Base-by-base conservation (phyloP, 2,113 vertebrate genomes). In the Piaya cayana region DNA sequence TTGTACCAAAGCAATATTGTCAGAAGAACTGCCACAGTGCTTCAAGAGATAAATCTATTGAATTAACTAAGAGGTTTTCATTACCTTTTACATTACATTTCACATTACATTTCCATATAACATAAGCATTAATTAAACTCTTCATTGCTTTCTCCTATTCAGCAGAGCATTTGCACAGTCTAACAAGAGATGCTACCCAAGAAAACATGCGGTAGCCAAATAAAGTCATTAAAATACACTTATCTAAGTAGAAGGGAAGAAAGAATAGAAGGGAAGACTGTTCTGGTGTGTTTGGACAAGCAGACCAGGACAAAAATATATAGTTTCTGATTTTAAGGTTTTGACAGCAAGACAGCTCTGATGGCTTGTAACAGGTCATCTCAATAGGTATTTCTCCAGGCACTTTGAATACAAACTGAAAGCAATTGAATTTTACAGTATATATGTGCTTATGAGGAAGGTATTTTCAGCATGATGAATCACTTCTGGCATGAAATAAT, bases 81-180 rank as follows among this genome's bases (percentile, higher is more conserved):
- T 97, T 96, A 88, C 86, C 67, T 96, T 96, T 97, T 80, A 91
- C 88, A 78, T 87, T 95, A 52, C 82, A 80, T 96, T 96, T 97
- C 55, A 91, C 88, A 78, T 87, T 95, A 52, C 82, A 80, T 96
- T 96, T 97, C 55, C 3, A 0, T 88, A 77, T 83, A 93, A 42
- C 64, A 45, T 77, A 96, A 92, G 92, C 86, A 90, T 95, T 96
- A 97, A 97, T 97, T 97, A 96, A 96, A 96, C 47, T 87, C 55
- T 83, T 95, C 84, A 50, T 82, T 82, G 62, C 56, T 67, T 95
- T 95, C 59, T 86, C 69, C 30, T 55, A 71, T 92, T 76, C 79
- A 89, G 50, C 67, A 55, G 34, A 94, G 80, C 59, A 43, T 86
- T 97, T 97, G 60, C 67, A 90, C 5, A 2, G 64, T 90, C 91